Base-by-base conservation (phyloP, 23 tunicate genomes). In the Diplosoma virens region DNA sequence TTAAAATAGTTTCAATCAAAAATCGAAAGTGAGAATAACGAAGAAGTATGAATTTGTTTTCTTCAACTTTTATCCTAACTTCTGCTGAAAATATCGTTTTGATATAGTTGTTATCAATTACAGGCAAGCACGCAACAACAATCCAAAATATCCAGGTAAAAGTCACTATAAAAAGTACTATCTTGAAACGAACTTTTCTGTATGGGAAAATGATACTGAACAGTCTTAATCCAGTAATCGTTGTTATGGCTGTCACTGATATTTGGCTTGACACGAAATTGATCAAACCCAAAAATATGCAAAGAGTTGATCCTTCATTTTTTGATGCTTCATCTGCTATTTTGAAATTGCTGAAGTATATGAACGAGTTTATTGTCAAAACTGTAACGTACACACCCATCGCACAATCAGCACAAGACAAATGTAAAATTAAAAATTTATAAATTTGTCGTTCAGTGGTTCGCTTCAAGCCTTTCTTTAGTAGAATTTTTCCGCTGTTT, bases 251-350 rank as follows among this genome's bases (percentile, higher is more conserved):
- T 11, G 65, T 58, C 6, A 58, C 65, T 6, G 65, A 58, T 11
- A 58, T 58, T 21, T 58, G 65, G 25, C 65, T 58, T n/a, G 65
- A 58, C 17, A n/a, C 6, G 20, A 58, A 58, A 58, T 58, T 58
- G 20, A 58, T 14, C 20, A 58, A 14, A 11, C 65, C 65, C 22
- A 58, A 6, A 11, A 23, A 20, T 7, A 6, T 14, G 65, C 65
- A 58, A 14, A 58, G 22, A 6, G 65, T 16, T 9, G 14, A 9
- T 9, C 52, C 52, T n/a, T n/a, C n/a, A 45, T 11, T 45, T 45
- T 45, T 45, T 16, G 11, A 9, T 11, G 14, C 16, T 45, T 45
- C 14, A 45, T 11, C 16, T 9, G 11, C 52, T 9, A 9, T 11
- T 9, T 11, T 9, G 52, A 11, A 9, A 16, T 9, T 16, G 11